Conservation (phyloP, 2,113 vertebrate genomes). For the Tor tambroides region DNA sequence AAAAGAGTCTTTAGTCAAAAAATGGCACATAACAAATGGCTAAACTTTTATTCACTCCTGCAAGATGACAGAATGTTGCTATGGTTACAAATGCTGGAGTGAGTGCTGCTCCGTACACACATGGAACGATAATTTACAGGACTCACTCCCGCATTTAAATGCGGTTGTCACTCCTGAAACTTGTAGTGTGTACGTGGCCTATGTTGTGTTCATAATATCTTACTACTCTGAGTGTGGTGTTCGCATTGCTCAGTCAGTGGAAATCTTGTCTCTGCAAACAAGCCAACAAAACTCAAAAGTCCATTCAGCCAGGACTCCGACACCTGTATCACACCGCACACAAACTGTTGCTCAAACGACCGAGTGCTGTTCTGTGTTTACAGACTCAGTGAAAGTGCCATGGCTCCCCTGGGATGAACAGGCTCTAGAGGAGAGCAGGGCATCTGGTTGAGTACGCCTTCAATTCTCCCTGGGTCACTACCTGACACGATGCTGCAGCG, state of each 20-base stretch:
- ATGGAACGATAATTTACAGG: too few species aligned
- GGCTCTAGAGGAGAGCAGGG: conserved; percentile 36
- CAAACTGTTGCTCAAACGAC: conserved; percentile 2
- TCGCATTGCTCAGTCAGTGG: not conserved
- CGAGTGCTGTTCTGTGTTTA: conserved; percentile 20
- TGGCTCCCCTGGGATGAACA: conserved; percentile 28
- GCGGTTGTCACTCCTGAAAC: too few species aligned
- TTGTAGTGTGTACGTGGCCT: too few species aligned
- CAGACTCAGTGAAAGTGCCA: conserved; percentile 50
- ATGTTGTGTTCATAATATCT: not conserved
- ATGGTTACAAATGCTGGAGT: too few species aligned
- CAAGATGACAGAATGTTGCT: too few species aligned
- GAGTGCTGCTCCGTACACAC: too few species aligned
- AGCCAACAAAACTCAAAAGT: not conserved
- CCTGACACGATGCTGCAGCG: conserved; percentile 21
- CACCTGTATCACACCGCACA: not conserved
- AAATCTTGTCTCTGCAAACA: conserved; percentile 1
- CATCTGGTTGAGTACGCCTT: not conserved
- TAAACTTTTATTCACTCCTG: too few species aligned
- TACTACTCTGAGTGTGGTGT: not conserved
- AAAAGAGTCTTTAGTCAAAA: too few species aligned
- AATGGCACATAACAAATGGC: too few species aligned
- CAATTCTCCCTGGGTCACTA: conserved; percentile 26
- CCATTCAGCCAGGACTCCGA: not conserved
- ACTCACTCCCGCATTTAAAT: too few species aligned